These are phyloP conservation scores for Capromys pilorides DNA, from an alignment of 2,797 vertebrate species.

Conservation along the genomic window DNA sequence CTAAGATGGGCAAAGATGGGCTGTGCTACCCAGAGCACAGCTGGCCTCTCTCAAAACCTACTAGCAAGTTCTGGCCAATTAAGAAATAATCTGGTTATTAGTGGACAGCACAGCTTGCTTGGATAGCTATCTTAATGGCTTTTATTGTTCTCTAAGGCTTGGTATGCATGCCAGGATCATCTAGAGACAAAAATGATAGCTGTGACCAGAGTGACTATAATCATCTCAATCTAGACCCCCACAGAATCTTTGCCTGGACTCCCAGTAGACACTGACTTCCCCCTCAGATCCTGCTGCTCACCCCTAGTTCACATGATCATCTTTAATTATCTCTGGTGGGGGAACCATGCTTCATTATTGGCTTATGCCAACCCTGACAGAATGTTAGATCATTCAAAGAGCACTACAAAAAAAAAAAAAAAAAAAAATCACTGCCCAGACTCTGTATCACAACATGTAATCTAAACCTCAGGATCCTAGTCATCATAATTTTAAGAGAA, in stretches of 20 bases:
- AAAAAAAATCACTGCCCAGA: neutral
- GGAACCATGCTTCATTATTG: neutral
- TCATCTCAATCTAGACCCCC: neutral
- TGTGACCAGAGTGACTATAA: neutral
- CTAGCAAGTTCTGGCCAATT: neutral
- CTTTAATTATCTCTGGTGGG: neutral
- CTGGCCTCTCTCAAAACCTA: neutral
- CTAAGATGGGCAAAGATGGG: neutral
- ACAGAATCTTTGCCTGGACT: neutral
- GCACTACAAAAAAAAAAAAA: neutral
- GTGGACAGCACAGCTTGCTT: too few species aligned
- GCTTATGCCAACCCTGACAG: neutral
- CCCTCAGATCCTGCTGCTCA: neutral
- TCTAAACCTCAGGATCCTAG: neutral
- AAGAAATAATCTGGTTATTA: neutral
- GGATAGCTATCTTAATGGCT: neutral
- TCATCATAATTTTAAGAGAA: neutral
- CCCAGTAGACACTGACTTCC: neutral
- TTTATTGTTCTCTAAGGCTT: neutral
- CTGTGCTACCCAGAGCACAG: neutral
- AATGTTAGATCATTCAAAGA: neutral
- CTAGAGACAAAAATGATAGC: neutral
- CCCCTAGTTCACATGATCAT: fast-evolving
- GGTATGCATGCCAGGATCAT: neutral
- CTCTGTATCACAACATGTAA: neutral